phyloP scores from a whole-genome alignment of 2,113 vertebrate species.

The Pogonocichla stellata region DNA sequence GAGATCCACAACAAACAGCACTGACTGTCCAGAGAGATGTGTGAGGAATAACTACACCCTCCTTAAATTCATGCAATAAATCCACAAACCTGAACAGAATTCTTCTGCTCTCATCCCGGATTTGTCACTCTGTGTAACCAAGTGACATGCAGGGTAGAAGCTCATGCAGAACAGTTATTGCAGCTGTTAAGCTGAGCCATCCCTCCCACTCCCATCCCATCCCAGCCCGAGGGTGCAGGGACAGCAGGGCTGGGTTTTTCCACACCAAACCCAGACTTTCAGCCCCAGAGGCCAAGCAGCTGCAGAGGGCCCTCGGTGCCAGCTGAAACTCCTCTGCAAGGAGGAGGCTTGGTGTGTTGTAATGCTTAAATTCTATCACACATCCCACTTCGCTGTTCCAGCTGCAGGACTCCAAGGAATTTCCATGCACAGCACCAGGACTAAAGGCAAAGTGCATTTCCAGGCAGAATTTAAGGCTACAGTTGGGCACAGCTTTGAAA shows the following conservation, averaged over 20 bases:
- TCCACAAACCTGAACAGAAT: not conserved
- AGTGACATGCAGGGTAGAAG: not conserved
- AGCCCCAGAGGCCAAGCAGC: not conserved
- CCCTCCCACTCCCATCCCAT: not conserved
- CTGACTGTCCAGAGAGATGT: not conserved
- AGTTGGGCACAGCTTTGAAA: not conserved
- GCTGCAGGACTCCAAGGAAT: not conserved
- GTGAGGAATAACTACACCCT: not conserved
- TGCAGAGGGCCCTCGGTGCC: not conserved
- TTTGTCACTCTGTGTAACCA: not conserved
- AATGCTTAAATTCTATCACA: not conserved
- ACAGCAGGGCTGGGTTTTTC: not conserved
- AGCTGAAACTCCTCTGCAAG: not conserved
- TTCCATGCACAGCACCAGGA: not conserved
- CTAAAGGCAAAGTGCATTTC: not conserved
- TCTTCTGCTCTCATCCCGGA: not conserved
- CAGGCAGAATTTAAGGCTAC: not conserved
- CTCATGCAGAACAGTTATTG: not conserved
- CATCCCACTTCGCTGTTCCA: not conserved
- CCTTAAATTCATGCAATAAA: not conserved
- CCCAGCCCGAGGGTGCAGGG: not conserved
- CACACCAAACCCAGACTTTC: not conserved
- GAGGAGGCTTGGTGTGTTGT: not conserved
- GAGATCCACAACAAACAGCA: not conserved
- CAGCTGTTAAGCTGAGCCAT: not conserved